Evolutionary conservation across 2,113 vertebrate genomes (phyloP).

Genomic region (Prinia subflava): DNA sequence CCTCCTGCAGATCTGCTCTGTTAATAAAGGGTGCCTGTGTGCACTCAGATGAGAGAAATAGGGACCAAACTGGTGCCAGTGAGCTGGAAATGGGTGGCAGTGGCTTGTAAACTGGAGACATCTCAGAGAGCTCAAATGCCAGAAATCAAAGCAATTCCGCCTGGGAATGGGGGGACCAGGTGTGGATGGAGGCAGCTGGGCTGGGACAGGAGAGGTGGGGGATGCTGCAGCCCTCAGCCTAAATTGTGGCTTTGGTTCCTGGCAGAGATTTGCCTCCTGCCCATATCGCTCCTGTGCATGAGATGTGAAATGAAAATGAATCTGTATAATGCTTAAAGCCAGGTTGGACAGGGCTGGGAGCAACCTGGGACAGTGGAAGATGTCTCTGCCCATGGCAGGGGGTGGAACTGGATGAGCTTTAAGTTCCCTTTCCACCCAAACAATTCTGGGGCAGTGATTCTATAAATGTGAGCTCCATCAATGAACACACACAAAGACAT

Average conservation of each 20-base stretch:
- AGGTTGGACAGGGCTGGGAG: background rate
- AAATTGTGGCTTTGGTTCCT: background rate
- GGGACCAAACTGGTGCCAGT: background rate
- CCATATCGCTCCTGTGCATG: background rate
- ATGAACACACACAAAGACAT: background rate
- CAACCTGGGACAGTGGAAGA: background rate
- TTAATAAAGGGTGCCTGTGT: background rate
- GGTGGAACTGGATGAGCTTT: background rate
- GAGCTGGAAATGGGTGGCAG: background rate
- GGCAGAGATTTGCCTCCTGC: background rate
- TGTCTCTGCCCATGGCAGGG: background rate
- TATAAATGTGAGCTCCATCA: background rate
- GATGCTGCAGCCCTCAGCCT: background rate
- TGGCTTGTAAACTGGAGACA: background rate
- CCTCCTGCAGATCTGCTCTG: background rate
- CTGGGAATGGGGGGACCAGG: background rate
- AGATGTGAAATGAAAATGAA: background rate
- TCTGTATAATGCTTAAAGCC: background rate
- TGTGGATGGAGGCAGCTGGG: background rate
- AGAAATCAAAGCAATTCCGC: background rate
- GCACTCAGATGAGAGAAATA: accelerated
- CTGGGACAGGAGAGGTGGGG: background rate
- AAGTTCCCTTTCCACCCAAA: background rate
- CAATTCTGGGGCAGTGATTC: background rate
- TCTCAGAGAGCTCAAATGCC: background rate